Base-by-base conservation (phyloP, 2,888 invertebrate genomes). In the Monoplex corrugatus region DNA sequence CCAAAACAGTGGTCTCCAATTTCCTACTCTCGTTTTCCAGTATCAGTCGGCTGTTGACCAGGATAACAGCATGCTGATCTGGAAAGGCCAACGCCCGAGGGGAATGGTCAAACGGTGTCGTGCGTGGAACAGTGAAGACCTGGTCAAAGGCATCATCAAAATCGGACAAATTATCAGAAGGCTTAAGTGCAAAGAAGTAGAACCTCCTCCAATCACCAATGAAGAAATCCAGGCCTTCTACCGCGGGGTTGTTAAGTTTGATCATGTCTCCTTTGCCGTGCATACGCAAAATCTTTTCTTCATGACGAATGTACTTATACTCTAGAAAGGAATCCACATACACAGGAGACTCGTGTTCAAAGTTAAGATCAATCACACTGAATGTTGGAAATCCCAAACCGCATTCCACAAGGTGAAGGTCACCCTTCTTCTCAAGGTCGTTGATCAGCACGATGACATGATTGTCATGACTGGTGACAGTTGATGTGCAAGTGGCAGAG, bases 351-450 rank as follows among this genome's bases (percentile, higher is more conserved):
- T 93, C 92, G 50, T 86, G 68, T 32, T 92, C 91, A 82, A 92
- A 92, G 75, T 91, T 89, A n/a, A 93, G 84, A 84, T 89, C 85
- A 0, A 92, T 38, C 6, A 89, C 90, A 19, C 88, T 57, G 75
- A 91, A 93, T 28, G 92, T 91, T 40, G 93, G 93, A 57, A 89
- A 90, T 2, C 92, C 93, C 72, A 89, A 86, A 0, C 90, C 91
- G 8, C 89, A 89, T 50, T 92, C 92, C 2, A 91, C 83, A 10
- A 92, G 86, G 86, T 89, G 92, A 32, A 85, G 57, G 68, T 93
- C 93, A 8, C 90, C 91, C 32, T 32, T 13, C 45, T 75, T 91
- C 23, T 89, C 87, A 1, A 93, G 86, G 87, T 91, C 90, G 28
- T 87, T 86, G 10, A 89, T 89, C 16, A 91, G 85, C 16, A 90